phyloP scores from a whole-genome alignment of 2,113 vertebrate species.

The Tapirus terrestris region DNA sequence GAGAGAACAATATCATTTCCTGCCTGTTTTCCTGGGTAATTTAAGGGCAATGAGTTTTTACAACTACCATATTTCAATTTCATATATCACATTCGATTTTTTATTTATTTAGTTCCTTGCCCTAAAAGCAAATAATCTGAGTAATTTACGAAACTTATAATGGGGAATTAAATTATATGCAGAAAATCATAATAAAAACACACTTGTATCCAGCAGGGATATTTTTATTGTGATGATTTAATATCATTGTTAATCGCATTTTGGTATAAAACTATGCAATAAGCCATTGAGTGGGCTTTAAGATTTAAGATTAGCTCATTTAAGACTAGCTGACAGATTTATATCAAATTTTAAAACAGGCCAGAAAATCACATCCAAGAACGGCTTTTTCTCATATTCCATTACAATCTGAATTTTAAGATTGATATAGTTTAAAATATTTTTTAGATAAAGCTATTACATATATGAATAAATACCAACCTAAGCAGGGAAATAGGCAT shows the following conservation, averaged over 20 bases:
- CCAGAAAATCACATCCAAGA: background rate
- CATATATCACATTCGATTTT: background rate
- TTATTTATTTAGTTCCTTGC: background rate
- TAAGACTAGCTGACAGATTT: slow-evolving; percentile 50
- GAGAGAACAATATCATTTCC: rapidly evolving
- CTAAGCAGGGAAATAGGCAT: slow-evolving; percentile 34
- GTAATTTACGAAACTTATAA: background rate
- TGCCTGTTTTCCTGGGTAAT: background rate
- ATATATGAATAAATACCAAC: slow-evolving; percentile 33
- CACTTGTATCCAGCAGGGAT: background rate
- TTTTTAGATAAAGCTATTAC: slow-evolving; percentile 57
- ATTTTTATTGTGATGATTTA: background rate
- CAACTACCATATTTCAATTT: background rate
- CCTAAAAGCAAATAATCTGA: background rate
- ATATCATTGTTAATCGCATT: background rate
- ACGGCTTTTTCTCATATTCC: slow-evolving; percentile 51
- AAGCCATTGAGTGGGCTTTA: background rate
- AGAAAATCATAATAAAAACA: background rate
- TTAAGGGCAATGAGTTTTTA: background rate
- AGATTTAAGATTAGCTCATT: slow-evolving; percentile 41
- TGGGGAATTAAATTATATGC: background rate
- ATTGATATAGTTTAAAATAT: slow-evolving; percentile 51
- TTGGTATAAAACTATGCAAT: background rate
- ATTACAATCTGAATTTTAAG: slow-evolving; percentile 49
- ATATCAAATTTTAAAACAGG: slow-evolving; percentile 56